Base-by-base conservation (phyloP, 2,113 vertebrate genomes). In the Columba livia region DNA sequence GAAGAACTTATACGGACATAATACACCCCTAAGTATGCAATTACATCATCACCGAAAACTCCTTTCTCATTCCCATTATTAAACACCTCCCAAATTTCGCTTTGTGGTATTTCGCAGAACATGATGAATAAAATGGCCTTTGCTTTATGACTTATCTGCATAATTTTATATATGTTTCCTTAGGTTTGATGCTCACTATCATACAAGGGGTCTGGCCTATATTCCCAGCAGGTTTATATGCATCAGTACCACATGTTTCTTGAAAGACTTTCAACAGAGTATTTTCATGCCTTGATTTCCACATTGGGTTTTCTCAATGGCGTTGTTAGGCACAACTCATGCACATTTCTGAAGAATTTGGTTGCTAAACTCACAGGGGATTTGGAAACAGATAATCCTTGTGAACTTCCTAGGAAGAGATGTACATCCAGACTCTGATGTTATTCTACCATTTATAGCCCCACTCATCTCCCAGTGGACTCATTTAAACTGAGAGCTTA, bases 21-120 rank as follows among this genome's bases (percentile, higher is more conserved):
- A 56, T 14, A 15, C 3, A 56, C 4, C 5, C 6, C 5, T 32
- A 58, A 54, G 2, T 40, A 69, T 0, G 0, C 9, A 53, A 62
- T 17, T 81, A 5, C 18, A 31, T 38, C 44, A 32, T 57, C 14
- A 19, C 2, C 75, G 18, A 18, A 91, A 11, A 61, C 8, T 38
- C 15, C 25, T 62, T 47, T 60, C 16, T 69, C n/a, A 5, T 90
- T 6, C 4, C 1, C 4, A 11, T 61, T 65, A n/a, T 47, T 58
- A 75, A 72, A 69, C 14, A 2, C 4, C 15, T 77, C 18, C 50
- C 15, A 88, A 42, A 53, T 72, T 88, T 86, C 20, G 2, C 20
- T 72, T 53, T 34, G 2, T 6, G 36, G 5, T 25, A 21, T 80
- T 70, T 73, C 57, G 11, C 4, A 79, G 42, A 86, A 20, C 3